phyloP scores from a whole-genome alignment of 2,113 vertebrate species.

The Perca flavescens region DNA sequence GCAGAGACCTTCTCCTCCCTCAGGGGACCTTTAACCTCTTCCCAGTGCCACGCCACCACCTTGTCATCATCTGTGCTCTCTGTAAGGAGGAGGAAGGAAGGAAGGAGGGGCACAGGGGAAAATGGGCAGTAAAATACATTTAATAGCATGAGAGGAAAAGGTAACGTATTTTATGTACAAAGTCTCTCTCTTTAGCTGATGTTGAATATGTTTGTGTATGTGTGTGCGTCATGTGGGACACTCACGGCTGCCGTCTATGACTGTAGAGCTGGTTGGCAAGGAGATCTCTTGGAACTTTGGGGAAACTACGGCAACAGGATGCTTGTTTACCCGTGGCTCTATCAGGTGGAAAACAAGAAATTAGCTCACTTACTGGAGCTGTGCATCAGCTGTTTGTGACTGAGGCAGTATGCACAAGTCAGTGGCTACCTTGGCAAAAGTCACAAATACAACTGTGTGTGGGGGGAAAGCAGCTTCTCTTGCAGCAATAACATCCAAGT shows the following conservation, averaged over 20 bases:
- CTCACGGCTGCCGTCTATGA: constrained; percentile 98
- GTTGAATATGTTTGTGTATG: background rate
- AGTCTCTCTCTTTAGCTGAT: background rate
- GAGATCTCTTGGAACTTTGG: constrained; percentile 95
- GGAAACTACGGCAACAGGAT: constrained; percentile 93
- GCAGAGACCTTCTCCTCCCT: constrained; percentile 94
- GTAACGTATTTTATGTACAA: background rate
- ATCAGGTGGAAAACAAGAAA: constrained; percentile 66
- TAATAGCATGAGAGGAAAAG: background rate
- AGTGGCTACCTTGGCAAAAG: background rate
- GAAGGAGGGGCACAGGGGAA: background rate
- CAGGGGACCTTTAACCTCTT: constrained; percentile 95
- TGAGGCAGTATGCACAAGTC: background rate
- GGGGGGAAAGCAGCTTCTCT: constrained; percentile 15
- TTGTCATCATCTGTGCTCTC: constrained; percentile 97
- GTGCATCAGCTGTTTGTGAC: background rate
- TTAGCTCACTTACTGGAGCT: constrained; percentile 25
- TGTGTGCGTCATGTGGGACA: constrained; percentile 44
- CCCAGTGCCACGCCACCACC: constrained; percentile 95
- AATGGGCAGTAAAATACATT: background rate
- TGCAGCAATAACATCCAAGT: background rate
- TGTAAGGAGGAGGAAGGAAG: constrained; percentile 56
- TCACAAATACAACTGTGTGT: constrained; percentile 14
- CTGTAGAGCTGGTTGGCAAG: constrained; percentile 94
- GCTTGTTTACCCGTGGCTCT: constrained; percentile 96